Evolutionary conservation across 2,113 vertebrate species (phyloP).

Genomic region (Ondatra zibethicus): DNA sequence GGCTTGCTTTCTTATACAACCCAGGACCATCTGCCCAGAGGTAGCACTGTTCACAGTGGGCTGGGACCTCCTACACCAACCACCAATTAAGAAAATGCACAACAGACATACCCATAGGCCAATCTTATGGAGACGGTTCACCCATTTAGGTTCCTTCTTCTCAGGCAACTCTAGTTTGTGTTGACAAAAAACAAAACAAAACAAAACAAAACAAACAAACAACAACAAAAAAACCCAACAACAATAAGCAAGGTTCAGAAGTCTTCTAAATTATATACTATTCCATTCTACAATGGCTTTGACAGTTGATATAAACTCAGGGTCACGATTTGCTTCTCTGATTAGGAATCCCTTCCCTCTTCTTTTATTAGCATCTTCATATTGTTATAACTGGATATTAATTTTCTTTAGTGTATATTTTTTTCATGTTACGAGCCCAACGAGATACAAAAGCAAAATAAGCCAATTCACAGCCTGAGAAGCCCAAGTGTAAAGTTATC

Average conservation of each 20-base stretch:
- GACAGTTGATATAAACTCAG: not conserved
- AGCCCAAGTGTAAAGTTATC: not conserved
- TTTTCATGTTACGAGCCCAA: not conserved
- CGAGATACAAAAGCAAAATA: not conserved
- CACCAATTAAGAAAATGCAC: not conserved
- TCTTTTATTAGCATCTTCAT: not conserved
- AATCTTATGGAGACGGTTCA: not conserved
- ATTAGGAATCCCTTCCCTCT: not conserved
- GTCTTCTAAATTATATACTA: not conserved
- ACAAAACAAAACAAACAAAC: not conserved
- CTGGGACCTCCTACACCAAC: not conserved
- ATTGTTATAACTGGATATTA: not conserved
- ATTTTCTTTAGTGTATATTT: not conserved
- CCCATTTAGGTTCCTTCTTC: not conserved
- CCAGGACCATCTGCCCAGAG: not conserved
- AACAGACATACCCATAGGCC: not conserved
- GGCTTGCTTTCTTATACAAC: not conserved
- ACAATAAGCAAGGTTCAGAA: not conserved
- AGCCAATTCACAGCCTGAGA: not conserved
- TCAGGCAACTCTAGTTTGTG: not conserved
- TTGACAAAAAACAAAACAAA: not conserved
- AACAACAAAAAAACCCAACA: too few species aligned
- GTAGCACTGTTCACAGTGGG: not conserved
- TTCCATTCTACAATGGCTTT: not conserved
- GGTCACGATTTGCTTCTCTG: not conserved